A percentile compares a stretch with the other conserved stretches of the same genome.
Evolutionary conservation across 2,797 vertebrate genomes (phyloP).

Genomic region (Eospalax fontanierii): DNA sequence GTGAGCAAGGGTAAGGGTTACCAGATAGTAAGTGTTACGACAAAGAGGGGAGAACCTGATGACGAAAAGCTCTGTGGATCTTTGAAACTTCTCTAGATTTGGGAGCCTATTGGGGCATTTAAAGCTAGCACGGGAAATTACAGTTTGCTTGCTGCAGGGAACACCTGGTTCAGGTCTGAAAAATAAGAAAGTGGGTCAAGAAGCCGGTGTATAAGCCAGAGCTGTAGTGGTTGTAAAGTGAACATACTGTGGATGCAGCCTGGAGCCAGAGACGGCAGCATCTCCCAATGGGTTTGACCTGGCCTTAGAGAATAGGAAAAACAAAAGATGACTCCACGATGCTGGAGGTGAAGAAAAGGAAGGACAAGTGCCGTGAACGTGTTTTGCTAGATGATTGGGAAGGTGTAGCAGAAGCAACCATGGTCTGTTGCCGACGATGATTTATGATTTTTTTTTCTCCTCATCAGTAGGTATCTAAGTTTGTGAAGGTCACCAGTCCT

Average conservation of each 20-base stretch:
- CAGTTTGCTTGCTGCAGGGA: neutral
- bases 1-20: neutral
- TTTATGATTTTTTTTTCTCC: neutral
- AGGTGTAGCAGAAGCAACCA: neutral
- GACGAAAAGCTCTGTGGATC: neutral
- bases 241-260: neutral
- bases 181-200: neutral
- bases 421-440: neutral
- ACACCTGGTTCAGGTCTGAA: neutral
- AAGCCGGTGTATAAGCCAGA: neutral
- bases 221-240: neutral
- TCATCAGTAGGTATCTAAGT: neutral
- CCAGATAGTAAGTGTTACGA: neutral
- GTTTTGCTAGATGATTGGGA: neutral
- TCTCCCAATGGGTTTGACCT: neutral
- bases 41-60: neutral
- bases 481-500: neutral
- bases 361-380: neutral
- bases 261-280: neutral
- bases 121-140: neutral
- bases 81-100: neutral
- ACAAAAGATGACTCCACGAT: neutral
- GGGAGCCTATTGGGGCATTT: neutral
- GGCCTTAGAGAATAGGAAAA: neutral
- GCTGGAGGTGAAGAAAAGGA: neutral